Percentiles rank a stretch among this genome's conserved stretches.
These are phyloP conservation scores for Oopsacas minuta DNA, from an alignment of 37 sponge, comb jelly and placozoan species.

Conservation along the genomic window DNA sequence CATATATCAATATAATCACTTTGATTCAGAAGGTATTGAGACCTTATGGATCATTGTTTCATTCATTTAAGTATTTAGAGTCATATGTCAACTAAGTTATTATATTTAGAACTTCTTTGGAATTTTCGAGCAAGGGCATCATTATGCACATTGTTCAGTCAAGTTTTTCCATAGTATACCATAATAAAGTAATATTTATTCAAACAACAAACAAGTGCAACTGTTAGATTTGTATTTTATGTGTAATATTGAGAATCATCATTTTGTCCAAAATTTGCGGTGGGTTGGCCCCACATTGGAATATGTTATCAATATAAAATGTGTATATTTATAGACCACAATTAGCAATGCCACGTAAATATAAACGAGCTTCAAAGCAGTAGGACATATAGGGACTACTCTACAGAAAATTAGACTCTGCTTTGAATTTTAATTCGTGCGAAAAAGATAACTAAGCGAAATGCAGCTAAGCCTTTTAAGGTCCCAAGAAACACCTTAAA, in stretches of 20 bases:
- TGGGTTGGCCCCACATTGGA: not conserved
- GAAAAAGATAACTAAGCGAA: not conserved
- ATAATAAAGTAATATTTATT: not conserved
- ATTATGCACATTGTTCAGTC: constrained; percentile 13
- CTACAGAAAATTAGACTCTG: not conserved
- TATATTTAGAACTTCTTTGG: constrained; percentile 13
- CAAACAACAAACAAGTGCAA: not conserved
- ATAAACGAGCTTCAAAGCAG: not conserved
- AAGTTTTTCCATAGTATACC: not conserved
- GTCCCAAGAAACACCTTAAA: not conserved
- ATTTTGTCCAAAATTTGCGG: not conserved
- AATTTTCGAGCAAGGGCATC: constrained; percentile 8
- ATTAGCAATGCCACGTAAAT: not conserved
- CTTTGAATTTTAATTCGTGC: not conserved
- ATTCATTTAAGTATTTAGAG: constrained; percentile 20
- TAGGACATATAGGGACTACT: not conserved
- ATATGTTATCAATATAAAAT: not conserved
- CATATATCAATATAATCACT: no score
- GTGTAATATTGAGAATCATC: not conserved
- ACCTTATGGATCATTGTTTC: not conserved
- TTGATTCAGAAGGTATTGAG: no score
- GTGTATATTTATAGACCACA: not conserved
- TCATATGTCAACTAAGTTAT: not conserved
- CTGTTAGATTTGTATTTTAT: constrained; percentile 10
- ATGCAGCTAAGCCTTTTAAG: not conserved